Evolutionary conservation across 2,888 invertebrate species (phyloP), one percentile per base, ranked within the genome.

Genomic region (Phengaris alcon): DNA sequence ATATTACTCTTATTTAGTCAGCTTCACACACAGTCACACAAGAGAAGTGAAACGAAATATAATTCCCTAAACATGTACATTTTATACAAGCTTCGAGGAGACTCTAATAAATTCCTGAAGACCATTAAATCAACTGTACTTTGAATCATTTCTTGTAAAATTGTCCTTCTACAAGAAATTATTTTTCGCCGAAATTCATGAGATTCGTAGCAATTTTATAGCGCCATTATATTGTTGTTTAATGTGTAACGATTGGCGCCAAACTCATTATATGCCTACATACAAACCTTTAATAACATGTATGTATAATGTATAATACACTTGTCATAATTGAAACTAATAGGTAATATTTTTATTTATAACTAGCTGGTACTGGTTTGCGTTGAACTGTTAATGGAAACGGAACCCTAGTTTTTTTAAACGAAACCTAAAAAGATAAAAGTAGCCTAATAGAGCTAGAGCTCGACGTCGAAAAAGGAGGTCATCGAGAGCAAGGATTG

Each of bases 101-200:
- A 12, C 64, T 22, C 59, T 44, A 64, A 44, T 64, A 64, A 35
- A 64, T 59, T 59, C 22, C 22, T 22, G 22, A 59, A 15, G 35
- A 12, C 64, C 64, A 64, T 64, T 64, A 64, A 64, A 64, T 35
- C 35, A 10, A 12, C 64, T 64, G 64, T 64, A 64, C 35, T 64
- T 64, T 64, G 35, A 64, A 44, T 64, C 35, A 64, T 64, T 64
- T 12, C 64, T 64, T 64, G 64, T 64, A 64, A 64, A 35, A 64
- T 7, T 44, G 64, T 44, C 64, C 64, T 5, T 64, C 12, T 64
- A 64, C 64, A 64, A 35, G 64, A 64, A 64, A 64, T 64, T 64
- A 64, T 64, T 64, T 59, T 64, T 6, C 35, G 6, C 35, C 12
- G 35, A 64, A 64, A 64, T 64, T 64, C 64, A 35, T 64, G 35